Percentiles rank a stretch among this genome's conserved stretches.
These are phyloP conservation scores for Lepidocyrtoides sp. DNA, from an alignment of 2,888 invertebrate species.

Conservation along the genomic window DNA sequence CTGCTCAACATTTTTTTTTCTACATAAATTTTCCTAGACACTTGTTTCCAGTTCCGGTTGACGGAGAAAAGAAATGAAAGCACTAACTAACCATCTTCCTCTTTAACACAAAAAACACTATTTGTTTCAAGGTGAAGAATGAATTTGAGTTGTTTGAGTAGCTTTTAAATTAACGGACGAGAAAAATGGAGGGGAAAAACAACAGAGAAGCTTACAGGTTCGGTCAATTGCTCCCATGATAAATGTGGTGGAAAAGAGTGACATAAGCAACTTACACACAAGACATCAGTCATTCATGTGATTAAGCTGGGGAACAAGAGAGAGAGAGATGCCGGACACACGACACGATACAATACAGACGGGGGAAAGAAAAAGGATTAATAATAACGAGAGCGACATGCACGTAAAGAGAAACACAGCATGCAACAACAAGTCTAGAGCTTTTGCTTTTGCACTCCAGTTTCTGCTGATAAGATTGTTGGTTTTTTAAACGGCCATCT, in stretches of 20 bases:
- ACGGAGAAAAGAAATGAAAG: background rate
- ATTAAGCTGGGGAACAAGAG: slow-evolving; percentile 61
- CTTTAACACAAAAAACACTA: background rate
- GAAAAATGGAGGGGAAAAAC: background rate
- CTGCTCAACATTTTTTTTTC: background rate
- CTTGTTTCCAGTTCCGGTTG: slow-evolving; percentile 56
- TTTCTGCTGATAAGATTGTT: slow-evolving; percentile 65
- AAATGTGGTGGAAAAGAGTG: slow-evolving; percentile 74
- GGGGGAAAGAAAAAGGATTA: slow-evolving; percentile 35
- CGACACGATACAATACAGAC: slow-evolving; percentile 37
- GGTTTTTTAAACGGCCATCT: slow-evolving; percentile 76
- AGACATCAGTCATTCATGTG: slow-evolving; percentile 79
- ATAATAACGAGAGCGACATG: slow-evolving; percentile 39
- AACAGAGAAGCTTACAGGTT: background rate
- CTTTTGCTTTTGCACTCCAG: background rate
- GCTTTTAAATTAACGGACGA: slow-evolving; percentile 36
- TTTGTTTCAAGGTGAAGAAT: slow-evolving; percentile 31
- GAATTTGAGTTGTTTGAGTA: slow-evolving; percentile 13
- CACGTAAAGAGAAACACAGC: slow-evolving; percentile 42
- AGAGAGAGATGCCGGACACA: slow-evolving; percentile 68
- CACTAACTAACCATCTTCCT: background rate
- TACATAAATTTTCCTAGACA: slow-evolving; percentile 47
- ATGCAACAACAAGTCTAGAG: slow-evolving; percentile 24
- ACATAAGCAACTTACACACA: slow-evolving; percentile 66
- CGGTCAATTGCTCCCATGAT: slow-evolving; percentile 73